Base-by-base conservation (phyloP, 2,797 vertebrate species). In the Vespertilio murinus region DNA sequence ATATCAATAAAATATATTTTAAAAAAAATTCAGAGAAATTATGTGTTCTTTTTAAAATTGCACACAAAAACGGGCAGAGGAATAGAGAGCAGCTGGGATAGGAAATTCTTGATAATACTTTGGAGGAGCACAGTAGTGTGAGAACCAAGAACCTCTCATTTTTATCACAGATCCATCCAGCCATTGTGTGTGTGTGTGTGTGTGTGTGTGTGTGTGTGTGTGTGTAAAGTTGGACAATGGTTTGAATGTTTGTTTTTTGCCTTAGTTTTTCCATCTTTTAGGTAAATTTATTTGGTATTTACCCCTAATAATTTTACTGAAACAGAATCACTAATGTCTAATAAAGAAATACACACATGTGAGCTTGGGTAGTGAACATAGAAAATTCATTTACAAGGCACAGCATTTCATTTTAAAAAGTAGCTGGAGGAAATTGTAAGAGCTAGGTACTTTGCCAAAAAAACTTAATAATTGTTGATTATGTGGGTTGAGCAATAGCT, bases 381-480 rank as follows among this genome's bases (percentile, higher is more conserved):
- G 38, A 42, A 6, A 73, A 73, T 73, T 65, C 22, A 56, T n/a
- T 89, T n/a, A 70, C 7, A 81, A 94, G 35, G 38, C 40, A 88
- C 38, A 65, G 23, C 28, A 30, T 77, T 56, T 25, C 13, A 16
- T 71, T 79, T 74, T 65, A 22, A 40, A 59, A 84, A 22, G 18
- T 4, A 75, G 22, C 28, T 64, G 28, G 6, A 77, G 16, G 54
- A 67, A 74, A 71, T 6, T 71, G 18, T 3, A 71, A 13, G 13
- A 88, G 45, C 59, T 69, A 61, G 12, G 28, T 28, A 40, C 35
- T 42, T 18, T 22, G 23, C 52, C 52, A 85, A 61, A 42, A 61
- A 88, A 88, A 42, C 59, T 61, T 65, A 91, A 23, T 64, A 64
- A 56, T 79, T 54, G 42, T 56, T 54, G 56, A 28, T n/a, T 69